A percentile compares a stretch with the other conserved stretches of the same genome.
Evolutionary conservation across 2,888 invertebrate genomes (phyloP).

Genomic region (Uloborus plumipes): DNA sequence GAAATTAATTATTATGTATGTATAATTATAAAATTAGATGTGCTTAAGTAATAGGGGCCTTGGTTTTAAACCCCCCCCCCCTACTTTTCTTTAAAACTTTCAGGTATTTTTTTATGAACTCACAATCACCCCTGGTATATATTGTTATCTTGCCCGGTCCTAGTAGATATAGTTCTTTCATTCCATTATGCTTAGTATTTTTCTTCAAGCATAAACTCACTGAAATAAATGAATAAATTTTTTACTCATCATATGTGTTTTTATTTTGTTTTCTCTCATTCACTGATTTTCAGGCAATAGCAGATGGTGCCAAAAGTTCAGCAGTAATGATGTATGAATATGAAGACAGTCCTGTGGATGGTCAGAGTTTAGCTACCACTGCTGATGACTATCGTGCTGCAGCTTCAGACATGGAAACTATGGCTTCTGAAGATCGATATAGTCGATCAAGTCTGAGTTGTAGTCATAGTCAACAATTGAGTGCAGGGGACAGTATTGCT

Average conservation of each 20-base stretch:
- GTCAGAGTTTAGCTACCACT: constrained; percentile 61
- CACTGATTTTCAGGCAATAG: constrained; percentile 40
- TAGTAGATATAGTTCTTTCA: background rate
- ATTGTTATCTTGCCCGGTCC: no score
- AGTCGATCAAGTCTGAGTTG: constrained; percentile 52
- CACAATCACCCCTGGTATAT: no score
- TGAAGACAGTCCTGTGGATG: constrained; percentile 62
- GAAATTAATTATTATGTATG: no score
- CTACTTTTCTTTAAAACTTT: no score
- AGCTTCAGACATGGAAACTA: constrained; percentile 39
- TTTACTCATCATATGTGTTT: background rate
- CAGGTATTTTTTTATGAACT: no score
- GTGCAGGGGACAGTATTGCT: constrained; percentile 60
- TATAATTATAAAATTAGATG: no score
- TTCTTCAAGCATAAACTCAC: background rate
- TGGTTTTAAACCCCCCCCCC: no score
- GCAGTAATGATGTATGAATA: constrained; percentile 50
- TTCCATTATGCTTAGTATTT: no score
- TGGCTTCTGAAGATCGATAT: constrained; percentile 56
- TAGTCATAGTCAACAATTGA: constrained; percentile 54
- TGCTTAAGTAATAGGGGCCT: no score
- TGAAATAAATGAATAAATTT: background rate
- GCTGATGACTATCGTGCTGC: constrained; percentile 52
- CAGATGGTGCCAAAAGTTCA: constrained; percentile 54
- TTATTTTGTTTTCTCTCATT: background rate